Evolutionary conservation across 2,797 vertebrate genomes (phyloP), one percentile per base, ranked within the genome.

Genomic region (Brachyrhaphis roseni): DNA sequence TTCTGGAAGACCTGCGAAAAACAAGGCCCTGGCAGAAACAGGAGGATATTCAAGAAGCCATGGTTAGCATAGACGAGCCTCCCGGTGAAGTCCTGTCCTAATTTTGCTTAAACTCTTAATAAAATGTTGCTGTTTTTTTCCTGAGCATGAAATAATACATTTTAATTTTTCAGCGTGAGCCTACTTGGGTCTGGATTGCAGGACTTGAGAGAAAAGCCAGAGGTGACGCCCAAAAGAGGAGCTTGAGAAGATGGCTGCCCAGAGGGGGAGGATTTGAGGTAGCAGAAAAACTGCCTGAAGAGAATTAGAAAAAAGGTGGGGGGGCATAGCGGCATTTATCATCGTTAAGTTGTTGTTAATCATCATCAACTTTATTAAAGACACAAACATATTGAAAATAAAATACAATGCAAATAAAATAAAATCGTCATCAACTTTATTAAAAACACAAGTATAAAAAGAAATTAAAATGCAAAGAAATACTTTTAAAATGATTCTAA

Each of bases 261-360:
- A 31, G 87, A 82, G 0, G 36, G 0, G 5, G 83, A 88, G 23
- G 74, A 5, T 78, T 95, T 95, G 1, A 95, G 84, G 83, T 89
- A 92, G 85, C 94, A 95, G 81, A 84, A 28, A 51, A 94, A 95
- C 12, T 88, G 18, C 51, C 93, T 95, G 85, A 23, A 79, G 13
- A 78, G 13, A 74, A 5, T 26, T 39, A 39, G 5, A 39, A 39
- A 45, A 1, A 23, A 10, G 46, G 10, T n/a, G 41, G 5, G 0
- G 1, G 8, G 13, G 0, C 31, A 18, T n/a, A 28, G 55, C 12
- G 5, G 8, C 53, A 55, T 1, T 1, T 4, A 34, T 68, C 18
- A 26, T 41, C 0, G 34, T 34, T 34, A 34, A n/a, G n/a, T n/a
- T n/a, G n/a, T n/a, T n/a, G 0, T 41, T 68, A 5, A 41, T 51